A percentile compares a stretch with the other conserved stretches of the same genome.
Conservation (phyloP, 2,113 vertebrate genomes). For the Antechinus stuartii region DNA sequence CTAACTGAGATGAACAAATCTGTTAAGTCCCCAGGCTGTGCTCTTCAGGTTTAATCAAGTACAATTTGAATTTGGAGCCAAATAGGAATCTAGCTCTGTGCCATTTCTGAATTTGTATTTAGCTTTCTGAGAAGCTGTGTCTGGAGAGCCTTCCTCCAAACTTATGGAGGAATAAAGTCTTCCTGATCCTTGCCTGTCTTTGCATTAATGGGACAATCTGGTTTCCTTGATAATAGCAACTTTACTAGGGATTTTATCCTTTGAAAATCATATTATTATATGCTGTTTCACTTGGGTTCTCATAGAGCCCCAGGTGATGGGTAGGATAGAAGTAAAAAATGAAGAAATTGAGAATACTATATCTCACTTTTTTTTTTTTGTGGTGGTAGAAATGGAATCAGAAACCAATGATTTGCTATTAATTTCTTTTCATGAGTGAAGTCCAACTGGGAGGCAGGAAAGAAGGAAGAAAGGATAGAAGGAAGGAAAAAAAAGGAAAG, state of each 20-base stretch:
- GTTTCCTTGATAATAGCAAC: not conserved
- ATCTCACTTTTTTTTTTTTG: not conserved
- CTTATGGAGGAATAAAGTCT: not conserved
- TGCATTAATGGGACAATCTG: not conserved
- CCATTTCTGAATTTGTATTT: not conserved
- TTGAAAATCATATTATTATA: not conserved
- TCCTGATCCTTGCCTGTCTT: not conserved
- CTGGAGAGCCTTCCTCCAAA: not conserved
- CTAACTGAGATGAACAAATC: not conserved
- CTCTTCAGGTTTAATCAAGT: conserved; percentile 7
- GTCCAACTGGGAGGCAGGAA: not conserved
- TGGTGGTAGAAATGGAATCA: not conserved
- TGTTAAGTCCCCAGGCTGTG: not conserved
- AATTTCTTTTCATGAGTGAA: conserved; percentile 2
- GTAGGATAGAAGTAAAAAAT: not conserved
- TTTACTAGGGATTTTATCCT: not conserved
- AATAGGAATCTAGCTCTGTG: not conserved
- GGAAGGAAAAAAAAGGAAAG: not conserved
- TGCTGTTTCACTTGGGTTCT: not conserved
- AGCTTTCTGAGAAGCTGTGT: not conserved
- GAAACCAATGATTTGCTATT: not conserved
- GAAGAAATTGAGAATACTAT: not conserved
- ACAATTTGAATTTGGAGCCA: not conserved
- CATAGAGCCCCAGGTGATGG: not conserved
- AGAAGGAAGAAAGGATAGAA: not conserved